Conservation (phyloP, 2,888 invertebrate species). For the Blastobasis adustella region DNA sequence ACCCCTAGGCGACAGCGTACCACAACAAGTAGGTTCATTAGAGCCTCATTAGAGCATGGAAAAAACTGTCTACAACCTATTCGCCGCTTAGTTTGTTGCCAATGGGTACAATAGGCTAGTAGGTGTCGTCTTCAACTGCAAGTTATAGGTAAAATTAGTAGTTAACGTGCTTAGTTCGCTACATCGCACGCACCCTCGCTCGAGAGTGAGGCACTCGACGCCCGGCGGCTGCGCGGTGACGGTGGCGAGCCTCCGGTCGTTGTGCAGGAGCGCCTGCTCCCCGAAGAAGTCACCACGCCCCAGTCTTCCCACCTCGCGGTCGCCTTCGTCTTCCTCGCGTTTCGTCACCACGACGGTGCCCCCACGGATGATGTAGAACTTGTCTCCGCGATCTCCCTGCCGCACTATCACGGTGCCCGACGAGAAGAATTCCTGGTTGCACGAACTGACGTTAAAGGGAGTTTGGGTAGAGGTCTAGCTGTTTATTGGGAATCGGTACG, state of each 20-base stretch:
- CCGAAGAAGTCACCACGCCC: constrained; percentile 91
- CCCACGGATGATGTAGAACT: constrained; percentile 92
- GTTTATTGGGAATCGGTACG: too few relatives aligned
- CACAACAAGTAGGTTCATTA: too few relatives aligned
- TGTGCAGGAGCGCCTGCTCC: constrained; percentile 89
- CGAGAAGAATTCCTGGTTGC: constrained; percentile 81
- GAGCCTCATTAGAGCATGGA: too few relatives aligned
- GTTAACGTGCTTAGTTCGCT: too few relatives aligned
- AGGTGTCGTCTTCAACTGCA: too few relatives aligned
- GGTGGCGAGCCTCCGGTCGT: constrained; percentile 91
- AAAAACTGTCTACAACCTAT: too few relatives aligned
- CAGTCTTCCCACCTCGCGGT: constrained; percentile 80
- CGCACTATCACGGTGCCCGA: constrained; percentile 86
- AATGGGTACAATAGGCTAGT: too few relatives aligned
- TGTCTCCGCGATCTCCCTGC: constrained; percentile 91
- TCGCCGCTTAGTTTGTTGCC: too few relatives aligned
- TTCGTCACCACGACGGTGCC: constrained; percentile 86
- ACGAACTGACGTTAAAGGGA: background rate
- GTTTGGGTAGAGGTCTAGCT: too few relatives aligned
- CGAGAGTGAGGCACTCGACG: constrained; percentile 90
- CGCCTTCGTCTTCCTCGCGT: constrained; percentile 73
- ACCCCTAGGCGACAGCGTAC: too few relatives aligned
- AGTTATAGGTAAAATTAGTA: too few relatives aligned
- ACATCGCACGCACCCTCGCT: constrained; percentile 78
- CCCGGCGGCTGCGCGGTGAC: constrained; percentile 90